Evolutionary conservation across 2,113 vertebrate genomes (phyloP), one percentile per base, ranked within the genome.

Genomic region (Tautogolabrus adspersus): DNA sequence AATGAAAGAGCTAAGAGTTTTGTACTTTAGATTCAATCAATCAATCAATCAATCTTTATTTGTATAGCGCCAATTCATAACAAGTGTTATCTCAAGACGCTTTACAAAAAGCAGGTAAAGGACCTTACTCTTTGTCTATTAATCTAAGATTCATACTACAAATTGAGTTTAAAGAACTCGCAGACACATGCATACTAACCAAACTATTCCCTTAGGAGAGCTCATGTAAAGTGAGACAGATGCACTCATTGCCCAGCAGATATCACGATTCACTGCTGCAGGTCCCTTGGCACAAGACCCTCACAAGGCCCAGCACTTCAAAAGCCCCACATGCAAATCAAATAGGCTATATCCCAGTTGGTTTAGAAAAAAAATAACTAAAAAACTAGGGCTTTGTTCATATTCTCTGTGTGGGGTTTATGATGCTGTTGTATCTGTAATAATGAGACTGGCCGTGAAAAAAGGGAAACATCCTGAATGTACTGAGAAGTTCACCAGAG

Each of bases 301-400:
- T 84, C 69, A 76, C 68, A 76, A 87, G 57, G 66, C 73, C 66
- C 19, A 47, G 52, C 67, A 79, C 75, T 83, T 83, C 56, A 52
- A 80, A 81, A 86, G 78, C 71, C 80, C 63, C 78, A 72, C 44
- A 54, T 80, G 62, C 34, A 88, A 80, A 89, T 81, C 57, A 87
- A 84, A 85, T 34, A 77, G 68, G 56, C 58, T 69, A 52, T 58
- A 69, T 72, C 59, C 55, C 23, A 47, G 26, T 61, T 42, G 38
- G 40, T 65, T 75, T 21, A 18, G 30, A 54, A n/a, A 38, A 44
- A 42, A 61, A 47, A n/a, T 37, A 57, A 12, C 2, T 30, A 21
- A 18, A 71, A 85, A 69, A 26, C 26, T 54, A 67, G 40, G 57
- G 18, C 46, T 66, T 44, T 58, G 58, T 49, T 59, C 10, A 59